Evolutionary conservation across 2,888 invertebrate species (phyloP), one percentile per base, ranked within the genome.

Genomic region (Lepidonotus clava): DNA sequence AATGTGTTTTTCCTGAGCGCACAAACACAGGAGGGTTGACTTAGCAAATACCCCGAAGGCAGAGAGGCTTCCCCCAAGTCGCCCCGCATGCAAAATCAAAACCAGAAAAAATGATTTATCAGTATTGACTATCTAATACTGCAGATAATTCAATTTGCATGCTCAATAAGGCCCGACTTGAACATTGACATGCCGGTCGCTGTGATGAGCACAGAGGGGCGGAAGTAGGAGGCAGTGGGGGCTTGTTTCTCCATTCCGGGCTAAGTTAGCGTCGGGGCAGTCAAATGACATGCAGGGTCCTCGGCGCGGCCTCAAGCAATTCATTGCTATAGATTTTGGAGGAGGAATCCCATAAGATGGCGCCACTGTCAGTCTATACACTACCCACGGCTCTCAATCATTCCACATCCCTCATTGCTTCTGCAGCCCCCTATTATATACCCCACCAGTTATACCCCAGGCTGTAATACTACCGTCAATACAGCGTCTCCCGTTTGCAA

Each of bases 11-110:
- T 51, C 80, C 51, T 46, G 28, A 51, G 80, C 80, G 80, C 41
- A 80, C 80, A 80, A 80, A 80, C 51, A 80, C 28, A 28, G 46
- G 14, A 46, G 51, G 80, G 80, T 80, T 80, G 80, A 80, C 80
- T 80, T 51, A 32, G 80, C 80, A 80, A 80, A 80, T 41, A 80
- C 46, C 80, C 80, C 6, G 18, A 11, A 46, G 80, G 1, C 1
- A 46, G 41, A 28, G 24, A 38, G 71, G 71, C 36, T 5, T 4
- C 24, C 18, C 28, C 66, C 5, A 14, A 11, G 2, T 11, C 2
- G 61, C 61, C 61, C 61, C 61, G 24, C 61, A 61, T 61, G 61
- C 24, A 61, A 61, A 61, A 61, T 61, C 61, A 61, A 61, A 61
- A 61, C 61, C 38, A 71, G 36, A 71, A 71, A 71, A 71, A 71